These are phyloP conservation scores for Scaptodrosophila latifasciaeformis DNA, from an alignment of 2,888 invertebrate genomes.

Conservation along the genomic window DNA sequence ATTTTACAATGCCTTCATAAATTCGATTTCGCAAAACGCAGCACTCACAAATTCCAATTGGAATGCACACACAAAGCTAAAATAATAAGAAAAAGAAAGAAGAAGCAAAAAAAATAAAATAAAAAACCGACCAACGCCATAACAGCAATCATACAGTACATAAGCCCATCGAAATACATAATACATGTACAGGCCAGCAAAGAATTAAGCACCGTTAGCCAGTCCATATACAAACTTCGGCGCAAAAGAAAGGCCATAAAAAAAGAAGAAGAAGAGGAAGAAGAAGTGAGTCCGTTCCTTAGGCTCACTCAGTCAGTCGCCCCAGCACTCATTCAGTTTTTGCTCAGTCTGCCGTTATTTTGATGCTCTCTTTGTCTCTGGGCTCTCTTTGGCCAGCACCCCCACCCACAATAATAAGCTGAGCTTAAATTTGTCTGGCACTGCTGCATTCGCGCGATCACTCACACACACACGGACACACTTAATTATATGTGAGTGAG, in stretches of 20 bases:
- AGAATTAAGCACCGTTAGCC: conserved; percentile 58
- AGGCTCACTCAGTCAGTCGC: conserved; percentile 12
- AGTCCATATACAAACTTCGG: conserved; percentile 34
- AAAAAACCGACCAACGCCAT: no score
- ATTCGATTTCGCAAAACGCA: conserved; percentile 3
- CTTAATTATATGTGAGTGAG: neutral
- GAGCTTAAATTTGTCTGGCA: neutral
- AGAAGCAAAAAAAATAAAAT: no score
- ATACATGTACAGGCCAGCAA: conserved; percentile 25
- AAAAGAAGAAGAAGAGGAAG: no score
- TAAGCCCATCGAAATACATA: no score
- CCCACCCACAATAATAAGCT: neutral
- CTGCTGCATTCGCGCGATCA: neutral
- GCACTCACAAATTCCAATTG: neutral
- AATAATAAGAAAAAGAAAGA: no score
- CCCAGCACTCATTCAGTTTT: no score
- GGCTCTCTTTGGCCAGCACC: neutral
- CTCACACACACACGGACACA: neutral
- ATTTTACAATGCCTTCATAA: no score
- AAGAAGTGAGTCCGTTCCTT: conserved; percentile 25
- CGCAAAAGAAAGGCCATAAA: neutral
- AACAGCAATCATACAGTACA: no score
- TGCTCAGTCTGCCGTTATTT: neutral
- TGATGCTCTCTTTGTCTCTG: neutral
- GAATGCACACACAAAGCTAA: neutral